Conservation (phyloP, 2,113 vertebrate genomes). For the Urocynchramus pylzowi region DNA sequence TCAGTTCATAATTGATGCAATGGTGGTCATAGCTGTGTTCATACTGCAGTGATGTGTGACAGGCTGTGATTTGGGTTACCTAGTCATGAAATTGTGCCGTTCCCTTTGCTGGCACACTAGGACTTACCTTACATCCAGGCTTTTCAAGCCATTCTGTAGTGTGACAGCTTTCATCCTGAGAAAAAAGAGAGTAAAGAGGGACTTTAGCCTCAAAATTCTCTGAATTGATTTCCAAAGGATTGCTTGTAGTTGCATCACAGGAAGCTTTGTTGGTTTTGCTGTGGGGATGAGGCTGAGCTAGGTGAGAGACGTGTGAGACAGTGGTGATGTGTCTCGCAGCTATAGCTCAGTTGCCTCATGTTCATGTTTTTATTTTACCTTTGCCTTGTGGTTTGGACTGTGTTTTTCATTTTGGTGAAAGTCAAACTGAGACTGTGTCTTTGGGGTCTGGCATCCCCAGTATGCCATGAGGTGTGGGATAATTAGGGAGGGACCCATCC, state of each 20-base stretch:
- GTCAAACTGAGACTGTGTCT: neutral
- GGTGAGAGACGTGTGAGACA: neutral
- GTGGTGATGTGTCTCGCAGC: neutral
- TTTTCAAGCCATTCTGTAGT: neutral
- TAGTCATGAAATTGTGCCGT: neutral
- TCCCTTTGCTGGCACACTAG: neutral
- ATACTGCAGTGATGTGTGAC: neutral
- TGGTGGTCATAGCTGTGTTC: neutral
- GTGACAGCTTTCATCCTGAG: neutral
- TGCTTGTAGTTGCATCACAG: neutral
- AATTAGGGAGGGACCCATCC: neutral
- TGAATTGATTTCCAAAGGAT: neutral
- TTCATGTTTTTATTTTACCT: neutral
- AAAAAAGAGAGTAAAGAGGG: neutral
- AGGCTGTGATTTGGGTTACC: neutral
- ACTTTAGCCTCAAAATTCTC: neutral
- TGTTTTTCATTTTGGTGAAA: neutral
- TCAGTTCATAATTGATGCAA: neutral
- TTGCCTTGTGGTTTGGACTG: neutral
- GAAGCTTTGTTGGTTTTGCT: neutral
- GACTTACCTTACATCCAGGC: neutral
- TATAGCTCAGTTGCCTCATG: neutral
- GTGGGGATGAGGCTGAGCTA: neutral
- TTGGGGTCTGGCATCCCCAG: neutral
- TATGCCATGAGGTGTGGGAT: neutral